A percentile compares a stretch with the other conserved stretches of the same genome.
Conservation (phyloP, 1,140 invertebrate species). For the Zaprionus africanus region DNA sequence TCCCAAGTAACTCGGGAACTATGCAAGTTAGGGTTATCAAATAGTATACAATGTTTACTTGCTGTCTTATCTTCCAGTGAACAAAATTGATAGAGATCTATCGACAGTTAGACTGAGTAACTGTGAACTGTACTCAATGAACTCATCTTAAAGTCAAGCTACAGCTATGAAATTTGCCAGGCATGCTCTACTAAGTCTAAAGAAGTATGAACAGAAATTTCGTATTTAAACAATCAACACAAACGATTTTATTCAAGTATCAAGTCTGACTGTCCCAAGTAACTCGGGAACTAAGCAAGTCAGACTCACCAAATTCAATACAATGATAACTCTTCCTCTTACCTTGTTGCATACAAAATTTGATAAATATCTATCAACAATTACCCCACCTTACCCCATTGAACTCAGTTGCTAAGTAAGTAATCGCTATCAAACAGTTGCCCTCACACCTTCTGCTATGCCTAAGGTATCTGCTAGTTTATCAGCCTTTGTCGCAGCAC, state of each 20-base stretch:
- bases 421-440: background rate
- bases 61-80: fast-evolving
- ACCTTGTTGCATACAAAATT: background rate
- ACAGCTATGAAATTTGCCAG: background rate
- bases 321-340: background rate
- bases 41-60: background rate
- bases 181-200: background rate
- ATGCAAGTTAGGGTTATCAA: background rate
- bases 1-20: background rate
- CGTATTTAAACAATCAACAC: background rate
- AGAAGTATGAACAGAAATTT: background rate
- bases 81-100: background rate
- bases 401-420: background rate
- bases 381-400: no score
- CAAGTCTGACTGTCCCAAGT: background rate
- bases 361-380: background rate
- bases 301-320: background rate
- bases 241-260: background rate
- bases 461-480: conserved; percentile 10
- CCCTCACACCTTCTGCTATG: background rate
- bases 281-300: background rate
- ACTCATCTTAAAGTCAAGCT: background rate
- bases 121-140: background rate
- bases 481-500: background rate
- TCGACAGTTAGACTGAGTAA: background rate